A percentile compares a stretch with the other conserved stretches of the same genome.
Conservation (phyloP, 2,888 invertebrate genomes). For the Herminia tarsipennalis region DNA sequence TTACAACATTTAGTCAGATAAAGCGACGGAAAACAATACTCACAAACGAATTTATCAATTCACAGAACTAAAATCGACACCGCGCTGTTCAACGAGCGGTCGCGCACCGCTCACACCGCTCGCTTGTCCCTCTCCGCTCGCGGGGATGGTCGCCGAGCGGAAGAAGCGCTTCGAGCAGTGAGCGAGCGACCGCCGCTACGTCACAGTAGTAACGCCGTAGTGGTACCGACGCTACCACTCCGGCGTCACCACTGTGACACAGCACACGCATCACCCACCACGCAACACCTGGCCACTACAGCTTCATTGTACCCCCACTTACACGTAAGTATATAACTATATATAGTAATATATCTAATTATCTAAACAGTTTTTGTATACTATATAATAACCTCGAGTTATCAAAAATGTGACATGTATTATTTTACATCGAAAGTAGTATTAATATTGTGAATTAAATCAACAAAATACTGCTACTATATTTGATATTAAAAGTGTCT, state of each 20-base stretch:
- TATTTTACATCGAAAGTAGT: not conserved
- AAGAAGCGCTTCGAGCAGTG: conserved; percentile 88
- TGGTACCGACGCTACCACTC: no score
- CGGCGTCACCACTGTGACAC: conserved; percentile 11
- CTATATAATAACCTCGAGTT: conserved; percentile 10
- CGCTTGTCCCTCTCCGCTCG: conserved; percentile 86
- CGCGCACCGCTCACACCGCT: conserved; percentile 81
- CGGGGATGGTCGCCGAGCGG: conserved; percentile 91
- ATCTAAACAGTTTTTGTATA: conserved; percentile 1
- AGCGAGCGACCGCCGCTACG: conserved; percentile 12
- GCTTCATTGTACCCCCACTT: conserved; percentile 49
- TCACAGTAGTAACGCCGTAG: no score
- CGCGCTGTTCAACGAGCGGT: conserved; percentile 72
- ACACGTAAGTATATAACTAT: conserved; percentile 28
- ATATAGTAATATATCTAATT: conserved; percentile 16
- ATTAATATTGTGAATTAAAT: conserved; percentile 1
- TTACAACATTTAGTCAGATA: no score
- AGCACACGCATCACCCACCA: conserved; percentile 64
- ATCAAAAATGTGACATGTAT: conserved; percentile 10
- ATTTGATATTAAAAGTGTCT: conserved; percentile 9
- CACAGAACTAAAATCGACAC: conserved; percentile 70
- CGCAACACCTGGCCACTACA: conserved; percentile 80
- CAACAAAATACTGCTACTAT: not conserved
- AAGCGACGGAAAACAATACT: no score
- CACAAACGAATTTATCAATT: no score